phyloP scores from a whole-genome alignment of 2,797 vertebrate genomes.

The Microctenopoma stevenorrisi region DNA sequence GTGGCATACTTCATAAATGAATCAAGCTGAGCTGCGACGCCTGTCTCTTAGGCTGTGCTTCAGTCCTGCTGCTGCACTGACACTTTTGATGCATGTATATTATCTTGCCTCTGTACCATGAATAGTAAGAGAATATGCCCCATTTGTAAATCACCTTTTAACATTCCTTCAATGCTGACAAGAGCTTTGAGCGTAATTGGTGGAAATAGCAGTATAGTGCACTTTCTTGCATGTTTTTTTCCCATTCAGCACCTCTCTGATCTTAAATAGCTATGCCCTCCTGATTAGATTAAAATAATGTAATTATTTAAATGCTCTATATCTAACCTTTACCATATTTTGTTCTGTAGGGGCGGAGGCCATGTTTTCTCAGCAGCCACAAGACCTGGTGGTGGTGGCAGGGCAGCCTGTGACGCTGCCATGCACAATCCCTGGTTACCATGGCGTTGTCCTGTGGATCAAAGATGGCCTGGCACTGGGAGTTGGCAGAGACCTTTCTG shows the following conservation, averaged over 20 bases:
- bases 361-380: constrained; percentile 96
- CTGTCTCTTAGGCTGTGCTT: constrained; percentile 61
- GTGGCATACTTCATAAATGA: constrained; percentile 71
- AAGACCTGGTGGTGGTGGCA: constrained; percentile 95
- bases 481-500: constrained; percentile 94
- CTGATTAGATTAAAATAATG: neutral
- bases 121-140: constrained; percentile 55
- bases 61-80: constrained; percentile 41
- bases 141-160: constrained; percentile 48
- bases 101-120: constrained; percentile 48
- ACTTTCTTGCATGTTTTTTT: constrained; percentile 17
- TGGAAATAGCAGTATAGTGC: constrained; percentile 44
- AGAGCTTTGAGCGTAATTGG: constrained; percentile 59
- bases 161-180: constrained; percentile 50
- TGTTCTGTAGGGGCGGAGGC: constrained; percentile 83
- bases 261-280: neutral
- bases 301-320: neutral
- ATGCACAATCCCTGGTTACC: constrained; percentile 94
- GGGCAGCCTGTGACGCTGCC: constrained; percentile 94
- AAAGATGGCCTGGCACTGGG: constrained; percentile 96
- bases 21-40: constrained; percentile 63
- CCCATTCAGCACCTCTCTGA: constrained; percentile 24
- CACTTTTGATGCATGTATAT: constrained; percentile 45
- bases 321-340: constrained; percentile 4
- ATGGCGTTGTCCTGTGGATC: constrained; percentile 96